These are phyloP conservation scores for Catagonus wagneri DNA, from an alignment of 2,113 vertebrate genomes.

Conservation along the genomic window DNA sequence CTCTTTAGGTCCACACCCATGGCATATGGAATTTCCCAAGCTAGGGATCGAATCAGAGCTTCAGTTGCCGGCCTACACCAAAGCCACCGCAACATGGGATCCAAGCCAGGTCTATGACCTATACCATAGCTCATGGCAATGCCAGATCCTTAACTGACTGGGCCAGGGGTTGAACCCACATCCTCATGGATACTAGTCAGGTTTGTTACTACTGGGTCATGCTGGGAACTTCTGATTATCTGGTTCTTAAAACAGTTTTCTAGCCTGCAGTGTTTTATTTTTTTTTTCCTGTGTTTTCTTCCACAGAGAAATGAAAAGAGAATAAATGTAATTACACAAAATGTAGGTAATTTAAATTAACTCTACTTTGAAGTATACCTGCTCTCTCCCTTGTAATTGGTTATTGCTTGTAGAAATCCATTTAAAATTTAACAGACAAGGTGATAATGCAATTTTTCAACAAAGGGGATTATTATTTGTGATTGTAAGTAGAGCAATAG, in stretches of 20 bases:
- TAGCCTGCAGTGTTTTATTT: not conserved
- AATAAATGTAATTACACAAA: slow-evolving; percentile 55
- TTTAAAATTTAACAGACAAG: slow-evolving; percentile 56
- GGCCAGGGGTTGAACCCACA: no score
- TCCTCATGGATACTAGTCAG: no score
- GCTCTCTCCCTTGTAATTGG: slow-evolving; percentile 31
- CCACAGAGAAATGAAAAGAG: slow-evolving; percentile 12
- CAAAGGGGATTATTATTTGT: slow-evolving; percentile 2
- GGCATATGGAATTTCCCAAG: no score
- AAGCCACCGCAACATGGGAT: no score
- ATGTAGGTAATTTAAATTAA: slow-evolving; percentile 50
- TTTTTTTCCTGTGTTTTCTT: slow-evolving; percentile 20
- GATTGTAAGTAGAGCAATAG: not conserved
- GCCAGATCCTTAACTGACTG: no score
- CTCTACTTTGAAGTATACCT: slow-evolving; percentile 25
- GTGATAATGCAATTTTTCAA: slow-evolving; percentile 38
- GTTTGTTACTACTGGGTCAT: no score
- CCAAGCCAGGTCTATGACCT: no score
- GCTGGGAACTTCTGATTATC: not conserved
- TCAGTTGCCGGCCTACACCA: no score
- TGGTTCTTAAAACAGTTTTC: not conserved
- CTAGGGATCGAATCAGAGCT: no score
- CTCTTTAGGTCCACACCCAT: no score
- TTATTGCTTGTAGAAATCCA: slow-evolving; percentile 57
- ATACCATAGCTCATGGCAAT: no score